phyloP scores from a whole-genome alignment of 35 echinoderm and acorn worm genomes.

The Chiridota heheva region DNA sequence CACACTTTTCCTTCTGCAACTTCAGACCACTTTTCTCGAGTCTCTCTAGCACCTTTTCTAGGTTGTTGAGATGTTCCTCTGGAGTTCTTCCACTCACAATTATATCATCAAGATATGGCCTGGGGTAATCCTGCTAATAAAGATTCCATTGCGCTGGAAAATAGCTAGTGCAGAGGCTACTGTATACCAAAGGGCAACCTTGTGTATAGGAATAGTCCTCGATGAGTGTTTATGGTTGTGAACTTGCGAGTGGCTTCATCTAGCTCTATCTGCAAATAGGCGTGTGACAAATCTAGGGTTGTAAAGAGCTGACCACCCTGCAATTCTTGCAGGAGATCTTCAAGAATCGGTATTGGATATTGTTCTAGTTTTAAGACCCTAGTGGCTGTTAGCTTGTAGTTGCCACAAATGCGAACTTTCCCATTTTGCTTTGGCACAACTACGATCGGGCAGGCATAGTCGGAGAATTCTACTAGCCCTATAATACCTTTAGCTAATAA shows the following conservation, averaged over 20 bases:
- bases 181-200: constrained; percentile 67
- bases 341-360: constrained; percentile 42
- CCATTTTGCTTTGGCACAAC: constrained; percentile 37
- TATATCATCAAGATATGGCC: constrained; percentile 64
- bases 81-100: constrained; percentile 28
- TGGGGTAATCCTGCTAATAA: constrained; percentile 45
- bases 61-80: constrained; percentile 44
- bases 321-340: constrained; percentile 44
- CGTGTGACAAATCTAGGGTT: constrained; percentile 54
- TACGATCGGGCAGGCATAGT: constrained; percentile 62
- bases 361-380: constrained; percentile 37
- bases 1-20: constrained; percentile 58
- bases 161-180: constrained; percentile 59
- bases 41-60: constrained; percentile 53
- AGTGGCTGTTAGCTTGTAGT: constrained; percentile 52
- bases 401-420: constrained; percentile 40
- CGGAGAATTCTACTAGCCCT: constrained; percentile 37
- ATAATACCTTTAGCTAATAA: constrained; percentile 47
- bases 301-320: constrained; percentile 47
- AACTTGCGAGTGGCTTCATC: constrained; percentile 48
- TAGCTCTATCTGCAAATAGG: constrained; percentile 67
- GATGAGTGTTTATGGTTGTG: constrained; percentile 63
- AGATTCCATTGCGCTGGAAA: constrained; percentile 56
- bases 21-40: constrained; percentile 34
- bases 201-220: constrained; percentile 58